Evolutionary conservation across 2,888 invertebrate species (phyloP), one percentile per base, ranked within the genome.

Genomic region (Heliconius ismenius): DNA sequence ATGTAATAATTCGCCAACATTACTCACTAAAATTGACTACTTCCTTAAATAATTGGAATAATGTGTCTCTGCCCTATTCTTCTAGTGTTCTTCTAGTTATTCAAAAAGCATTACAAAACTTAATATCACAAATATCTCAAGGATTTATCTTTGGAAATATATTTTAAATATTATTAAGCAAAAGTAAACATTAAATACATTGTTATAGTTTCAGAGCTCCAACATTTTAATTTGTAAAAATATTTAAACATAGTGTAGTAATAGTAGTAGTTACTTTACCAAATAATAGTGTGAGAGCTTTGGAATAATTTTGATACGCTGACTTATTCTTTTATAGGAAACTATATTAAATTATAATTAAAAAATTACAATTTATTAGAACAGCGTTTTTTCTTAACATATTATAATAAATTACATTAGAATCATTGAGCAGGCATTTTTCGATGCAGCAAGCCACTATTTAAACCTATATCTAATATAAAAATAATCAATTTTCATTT

Each of bases 1-100:
- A 65, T 65, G 36, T 21, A 36, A 36, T 36, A 65, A 4, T 65
- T 65, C n/a, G 32, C 36, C 64, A 64, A 26, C 4, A 26, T 64
- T 64, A 60, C 60, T 60, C n/a, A 11, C 24, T 60, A 21, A 64
- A 7, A 32, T 65, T 32, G 18, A 60, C 60, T 64, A 21, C 1
- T 65, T n/a, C n/a, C 64, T 65, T 36, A 65, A 36, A 65, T 65
- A 36, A n/a, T 65, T 36, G 65, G 65, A 65, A 65, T 65, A 65
- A 60, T 36, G 13, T 64, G 32, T 26, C 15, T 64, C 32, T 36
- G n/a, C 32, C 32, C 65, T 65, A n/a, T 64, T 65, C 21, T n/a
- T 65, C 65, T 65, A 39, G 13, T n/a, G 11, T 65, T 32, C 32
- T 32, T 6, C 1, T 32, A 32, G 39, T 36, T 36, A n/a, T 65